Percentiles rank a stretch among this genome's conserved stretches.
Conservation (phyloP, 1,140 invertebrate genomes). For the Drosophila gunungcola region DNA sequence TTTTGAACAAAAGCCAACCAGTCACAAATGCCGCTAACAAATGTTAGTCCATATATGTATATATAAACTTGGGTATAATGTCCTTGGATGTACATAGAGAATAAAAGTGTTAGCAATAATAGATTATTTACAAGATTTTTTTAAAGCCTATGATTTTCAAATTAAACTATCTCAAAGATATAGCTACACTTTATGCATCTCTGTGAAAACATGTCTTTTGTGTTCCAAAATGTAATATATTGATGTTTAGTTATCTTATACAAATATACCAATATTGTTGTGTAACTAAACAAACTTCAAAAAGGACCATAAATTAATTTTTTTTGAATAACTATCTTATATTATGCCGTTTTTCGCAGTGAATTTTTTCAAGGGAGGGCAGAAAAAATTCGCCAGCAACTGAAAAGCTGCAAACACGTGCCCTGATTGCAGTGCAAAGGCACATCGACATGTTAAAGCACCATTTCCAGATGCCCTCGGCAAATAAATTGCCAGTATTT, state of each 20-base stretch:
- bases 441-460: conserved; percentile 8
- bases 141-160: too few relatives aligned
- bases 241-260: too few relatives aligned
- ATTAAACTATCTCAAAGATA: too few relatives aligned
- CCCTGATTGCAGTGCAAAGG: conserved; percentile 16
- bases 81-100: not conserved
- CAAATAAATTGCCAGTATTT: not conserved
- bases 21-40: conserved; percentile 39
- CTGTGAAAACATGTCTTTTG: too few relatives aligned
- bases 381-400: not conserved
- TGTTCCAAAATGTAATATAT: too few relatives aligned
- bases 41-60: conserved; percentile 3
- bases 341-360: not conserved
- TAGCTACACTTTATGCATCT: too few relatives aligned
- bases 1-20: conserved; percentile 63
- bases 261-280: too few relatives aligned
- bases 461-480: conserved; percentile 7
- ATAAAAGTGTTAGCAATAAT: not conserved
- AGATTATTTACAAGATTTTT: too few relatives aligned
- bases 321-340: not conserved
- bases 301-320: too few relatives aligned
- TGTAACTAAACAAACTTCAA: too few relatives aligned
- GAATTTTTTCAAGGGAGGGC: not conserved
- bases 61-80: not conserved
- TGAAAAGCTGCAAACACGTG: conserved; percentile 13